A percentile compares a stretch with the other conserved stretches of the same genome.
phyloP scores from a whole-genome alignment of 64 coral and sea anemone species.

The Montipora foliosa region DNA sequence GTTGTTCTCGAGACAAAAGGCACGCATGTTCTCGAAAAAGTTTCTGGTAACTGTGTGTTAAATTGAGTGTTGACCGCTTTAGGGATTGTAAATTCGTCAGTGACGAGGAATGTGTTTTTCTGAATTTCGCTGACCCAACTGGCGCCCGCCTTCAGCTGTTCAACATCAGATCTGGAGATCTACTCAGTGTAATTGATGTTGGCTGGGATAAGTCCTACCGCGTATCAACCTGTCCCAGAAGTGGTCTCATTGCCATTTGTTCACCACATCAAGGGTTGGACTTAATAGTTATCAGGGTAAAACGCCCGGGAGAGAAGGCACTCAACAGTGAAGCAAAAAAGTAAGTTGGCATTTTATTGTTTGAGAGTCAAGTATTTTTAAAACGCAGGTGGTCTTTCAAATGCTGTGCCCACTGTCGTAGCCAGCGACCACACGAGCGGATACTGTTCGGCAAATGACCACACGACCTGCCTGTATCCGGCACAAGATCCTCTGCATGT shows the following conservation, averaged over 20 bases:
- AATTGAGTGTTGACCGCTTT: not conserved
- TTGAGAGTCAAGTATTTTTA: too few relatives aligned
- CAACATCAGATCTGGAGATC: not conserved
- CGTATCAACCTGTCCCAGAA: not conserved
- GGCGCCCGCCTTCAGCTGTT: not conserved
- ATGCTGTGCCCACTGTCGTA: too few relatives aligned
- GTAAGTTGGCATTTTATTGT: too few relatives aligned
- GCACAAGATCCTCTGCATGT: too few relatives aligned
- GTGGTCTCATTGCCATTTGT: not conserved
- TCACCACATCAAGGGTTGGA: not conserved
- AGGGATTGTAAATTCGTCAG: not conserved
- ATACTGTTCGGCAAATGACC: too few relatives aligned
- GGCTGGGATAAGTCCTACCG: too few relatives aligned
- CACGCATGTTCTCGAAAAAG: not conserved
- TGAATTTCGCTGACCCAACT: fast-evolving
- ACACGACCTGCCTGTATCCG: too few relatives aligned
- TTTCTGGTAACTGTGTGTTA: not conserved
- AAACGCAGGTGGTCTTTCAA: too few relatives aligned
- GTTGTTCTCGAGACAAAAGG: not conserved
- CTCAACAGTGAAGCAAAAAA: too few relatives aligned
- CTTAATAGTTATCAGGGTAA: too few relatives aligned
- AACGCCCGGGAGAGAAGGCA: too few relatives aligned
- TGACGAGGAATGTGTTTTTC: not conserved
- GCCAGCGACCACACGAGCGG: too few relatives aligned
- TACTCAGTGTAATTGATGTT: not conserved